These are phyloP conservation scores for Magallana ariakensis DNA, from an alignment of 1,140 invertebrate species.

Conservation along the genomic window DNA sequence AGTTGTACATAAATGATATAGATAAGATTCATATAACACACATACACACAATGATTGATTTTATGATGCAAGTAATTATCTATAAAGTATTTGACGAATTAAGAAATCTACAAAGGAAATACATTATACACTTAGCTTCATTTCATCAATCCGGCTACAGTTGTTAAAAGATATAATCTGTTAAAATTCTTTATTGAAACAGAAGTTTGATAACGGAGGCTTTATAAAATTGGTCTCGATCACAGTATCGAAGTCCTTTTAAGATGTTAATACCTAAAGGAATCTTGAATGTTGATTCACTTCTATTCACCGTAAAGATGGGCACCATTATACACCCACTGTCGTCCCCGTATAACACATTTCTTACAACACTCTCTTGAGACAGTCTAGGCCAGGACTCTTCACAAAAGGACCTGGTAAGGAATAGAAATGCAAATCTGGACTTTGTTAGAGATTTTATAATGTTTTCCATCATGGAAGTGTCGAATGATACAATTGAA, in stretches of 20 bases:
- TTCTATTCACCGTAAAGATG: neutral
- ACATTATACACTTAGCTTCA: too few relatives aligned
- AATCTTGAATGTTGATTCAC: neutral
- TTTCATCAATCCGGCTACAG: too few relatives aligned
- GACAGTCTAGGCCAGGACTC: neutral
- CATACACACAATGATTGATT: too few relatives aligned
- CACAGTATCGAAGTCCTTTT: neutral
- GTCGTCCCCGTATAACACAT: neutral
- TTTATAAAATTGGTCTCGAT: neutral
- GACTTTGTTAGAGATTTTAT: neutral
- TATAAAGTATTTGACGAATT: too few relatives aligned
- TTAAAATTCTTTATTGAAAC: neutral
- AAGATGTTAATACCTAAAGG: neutral
- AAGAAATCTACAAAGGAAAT: too few relatives aligned
- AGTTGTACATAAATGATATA: too few relatives aligned
- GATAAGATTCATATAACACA: too few relatives aligned
- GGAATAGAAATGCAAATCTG: neutral
- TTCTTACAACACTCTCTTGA: neutral
- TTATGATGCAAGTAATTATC: too few relatives aligned
- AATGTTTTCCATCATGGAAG: neutral
- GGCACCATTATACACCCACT: neutral
- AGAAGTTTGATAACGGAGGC: neutral
- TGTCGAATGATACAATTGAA: neutral
- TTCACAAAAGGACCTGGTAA: neutral
- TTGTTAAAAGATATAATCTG: too few relatives aligned